Base-by-base conservation (phyloP, 2,113 vertebrate species). In the Larimichthys polyactis region DNA sequence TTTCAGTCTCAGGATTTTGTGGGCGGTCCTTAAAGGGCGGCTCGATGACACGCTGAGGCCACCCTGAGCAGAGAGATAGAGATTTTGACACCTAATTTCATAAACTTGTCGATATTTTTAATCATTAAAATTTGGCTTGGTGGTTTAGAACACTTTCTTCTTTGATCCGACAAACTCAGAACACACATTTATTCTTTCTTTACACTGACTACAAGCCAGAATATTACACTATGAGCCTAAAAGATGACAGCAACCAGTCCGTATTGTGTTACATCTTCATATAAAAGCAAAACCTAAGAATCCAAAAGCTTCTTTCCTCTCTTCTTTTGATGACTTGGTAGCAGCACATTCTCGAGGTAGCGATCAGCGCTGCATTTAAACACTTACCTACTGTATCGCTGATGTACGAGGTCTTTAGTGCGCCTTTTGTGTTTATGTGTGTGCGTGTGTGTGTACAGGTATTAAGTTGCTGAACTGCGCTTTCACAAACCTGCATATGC, bases 401-500 rank as follows among this genome's bases (percentile, higher is more conserved):
- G 6, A 27, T 62, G 55, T 1, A 40, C 8, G 1, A 54, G 5
- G 16, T 54, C 72, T 55, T 19, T 24, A 2, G 15, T 12, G 66
- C 27, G 14, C 11, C 49, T 36, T 54, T 52, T 51, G 66, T 52
- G 48, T 51, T 68, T 68, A 9, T 43, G 10, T 40, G 27, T 20
- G 36, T 36, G n/a, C n/a, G n/a, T n/a, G 36, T 36, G 36, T 36
- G 36, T 36, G 16, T 67, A 12, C 46, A 27, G 6, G 7, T 32
- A 36, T 49, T 24, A 65, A 20, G 63, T 59, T 29, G 57, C 46
- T 62, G 66, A 52, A 29, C 11, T 0, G 12, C 29, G 22, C 36
- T 17, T 71, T 55, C 14, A 36, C 36, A 55, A 71, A 79, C 9
- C 36, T 71, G 36, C 36, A 11, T 55, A 36, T 72, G 40, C 27